Evolutionary conservation across 2,113 vertebrate genomes (phyloP).

Genomic region (Pholis gunnellus): DNA sequence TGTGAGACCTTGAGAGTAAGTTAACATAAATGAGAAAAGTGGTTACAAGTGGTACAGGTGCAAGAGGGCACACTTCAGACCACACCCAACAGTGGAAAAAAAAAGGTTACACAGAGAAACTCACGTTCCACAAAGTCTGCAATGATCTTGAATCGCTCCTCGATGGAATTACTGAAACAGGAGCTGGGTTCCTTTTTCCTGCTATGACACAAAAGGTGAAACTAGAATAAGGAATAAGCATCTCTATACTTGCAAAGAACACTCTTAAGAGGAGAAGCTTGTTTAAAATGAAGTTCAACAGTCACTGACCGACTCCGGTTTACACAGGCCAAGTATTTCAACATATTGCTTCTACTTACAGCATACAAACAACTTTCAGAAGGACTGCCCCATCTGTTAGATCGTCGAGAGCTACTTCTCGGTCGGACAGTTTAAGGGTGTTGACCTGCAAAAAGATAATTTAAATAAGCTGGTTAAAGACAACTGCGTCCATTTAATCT

Average conservation of each 20-base stretch:
- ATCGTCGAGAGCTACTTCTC: conserved; percentile 70
- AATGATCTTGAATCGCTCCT: conserved; percentile 83
- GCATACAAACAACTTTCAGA: conserved; percentile 83
- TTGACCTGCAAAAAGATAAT: conserved; percentile 82
- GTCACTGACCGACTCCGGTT: background rate
- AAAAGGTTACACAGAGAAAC: conserved; percentile 42
- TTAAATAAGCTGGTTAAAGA: background rate
- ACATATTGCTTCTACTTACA: conserved; percentile 85
- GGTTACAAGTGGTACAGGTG: background rate
- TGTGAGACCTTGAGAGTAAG: background rate
- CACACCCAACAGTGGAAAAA: background rate
- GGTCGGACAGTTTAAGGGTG: conserved; percentile 79
- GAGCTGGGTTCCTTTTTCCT: conserved; percentile 82
- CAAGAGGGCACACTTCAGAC: background rate
- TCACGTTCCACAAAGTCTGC: conserved; percentile 88
- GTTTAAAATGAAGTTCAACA: background rate
- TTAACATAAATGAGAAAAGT: background rate
- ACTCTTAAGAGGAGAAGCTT: background rate
- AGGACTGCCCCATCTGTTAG: conserved; percentile 87
- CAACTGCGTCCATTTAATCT: background rate
- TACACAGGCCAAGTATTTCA: background rate
- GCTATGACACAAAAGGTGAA: conserved; percentile 1
- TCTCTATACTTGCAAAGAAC: background rate
- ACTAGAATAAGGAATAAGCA: background rate
- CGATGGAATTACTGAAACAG: conserved; percentile 64